Base-by-base conservation (phyloP, 2,888 invertebrate genomes). In the Digitonthophagus gazella region DNA sequence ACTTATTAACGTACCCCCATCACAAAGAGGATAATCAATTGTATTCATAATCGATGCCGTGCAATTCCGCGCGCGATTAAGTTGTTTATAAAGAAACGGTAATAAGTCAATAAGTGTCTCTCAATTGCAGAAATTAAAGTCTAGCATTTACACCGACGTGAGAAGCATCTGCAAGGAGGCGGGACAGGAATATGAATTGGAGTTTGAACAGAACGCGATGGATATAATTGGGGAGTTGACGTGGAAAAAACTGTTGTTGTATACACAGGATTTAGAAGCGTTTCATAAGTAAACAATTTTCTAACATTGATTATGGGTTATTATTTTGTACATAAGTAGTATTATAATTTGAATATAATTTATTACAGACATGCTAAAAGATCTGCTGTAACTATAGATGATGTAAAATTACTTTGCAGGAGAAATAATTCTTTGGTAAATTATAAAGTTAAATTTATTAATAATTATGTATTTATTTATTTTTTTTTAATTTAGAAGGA, bases 361-460 rank as follows among this genome's bases (percentile, higher is more conserved):
- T 18, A 61, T 82, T 82, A 58, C 79, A 90, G 90, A 74, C 90
- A 90, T 80, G 89, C 87, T 0, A 90, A 88, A 78, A 83, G 90
- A 67, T 81, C 85, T 0, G 86, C 86, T 11, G 83, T 90, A n/a
- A 88, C 84, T 75, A 77, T 83, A 0, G 90, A 90, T 71, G 91
- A 91, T 79, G 88, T 90, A 0, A 89, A 87, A 78, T 81, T 91
- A 3, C 77, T 90, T 20, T 86, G 85, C 0, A 83, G 90, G 75
- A 84, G 87, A 73, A 89, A 89, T 76, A 83, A 85, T n/a, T 84
- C 85, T 58, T 78, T 90, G 83, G 90, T 90, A 83, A 83, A 83
- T 16, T 15, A 20, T 67, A 14, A 15, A 15, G 16, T 63, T 58
- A 58, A 16, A 69, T 22, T 22, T 58, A 69, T 58, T 56, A 14